Conservation (phyloP, 2,113 vertebrate species). For the Ochotona curzoniae region DNA sequence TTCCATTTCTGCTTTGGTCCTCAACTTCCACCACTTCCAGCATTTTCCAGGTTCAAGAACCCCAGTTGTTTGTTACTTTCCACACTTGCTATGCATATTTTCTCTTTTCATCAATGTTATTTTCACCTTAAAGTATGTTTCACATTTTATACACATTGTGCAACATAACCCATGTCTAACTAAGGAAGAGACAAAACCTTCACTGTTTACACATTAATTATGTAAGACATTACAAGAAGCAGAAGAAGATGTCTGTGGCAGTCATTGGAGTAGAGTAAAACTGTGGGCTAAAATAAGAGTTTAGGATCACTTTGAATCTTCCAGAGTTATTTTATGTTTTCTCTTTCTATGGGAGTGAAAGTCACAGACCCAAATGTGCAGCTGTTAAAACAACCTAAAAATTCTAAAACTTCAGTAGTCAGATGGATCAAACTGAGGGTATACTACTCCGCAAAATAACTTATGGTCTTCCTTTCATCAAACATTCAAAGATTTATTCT, state of each 20-base stretch:
- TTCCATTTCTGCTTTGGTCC: no score
- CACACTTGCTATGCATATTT: background rate
- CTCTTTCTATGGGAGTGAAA: background rate
- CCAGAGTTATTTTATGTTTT: background rate
- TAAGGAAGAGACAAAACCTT: background rate
- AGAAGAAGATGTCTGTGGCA: background rate
- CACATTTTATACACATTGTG: background rate
- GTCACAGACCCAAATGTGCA: background rate
- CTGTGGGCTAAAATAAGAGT: background rate
- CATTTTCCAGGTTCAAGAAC: background rate
- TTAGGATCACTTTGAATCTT: background rate
- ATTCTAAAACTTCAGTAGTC: background rate
- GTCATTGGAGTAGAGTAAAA: background rate
- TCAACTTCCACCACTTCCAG: background rate
- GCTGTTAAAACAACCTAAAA: background rate
- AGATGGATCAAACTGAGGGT: background rate
- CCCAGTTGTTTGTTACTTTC: background rate
- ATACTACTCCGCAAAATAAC: background rate
- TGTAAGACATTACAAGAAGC: background rate
- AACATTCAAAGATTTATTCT: background rate
- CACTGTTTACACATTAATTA: background rate
- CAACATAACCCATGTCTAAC: background rate
- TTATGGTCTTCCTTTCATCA: background rate
- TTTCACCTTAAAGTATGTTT: background rate
- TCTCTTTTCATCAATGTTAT: background rate